Base-by-base conservation (phyloP, 1,140 invertebrate species). In the Hyles vespertilio region DNA sequence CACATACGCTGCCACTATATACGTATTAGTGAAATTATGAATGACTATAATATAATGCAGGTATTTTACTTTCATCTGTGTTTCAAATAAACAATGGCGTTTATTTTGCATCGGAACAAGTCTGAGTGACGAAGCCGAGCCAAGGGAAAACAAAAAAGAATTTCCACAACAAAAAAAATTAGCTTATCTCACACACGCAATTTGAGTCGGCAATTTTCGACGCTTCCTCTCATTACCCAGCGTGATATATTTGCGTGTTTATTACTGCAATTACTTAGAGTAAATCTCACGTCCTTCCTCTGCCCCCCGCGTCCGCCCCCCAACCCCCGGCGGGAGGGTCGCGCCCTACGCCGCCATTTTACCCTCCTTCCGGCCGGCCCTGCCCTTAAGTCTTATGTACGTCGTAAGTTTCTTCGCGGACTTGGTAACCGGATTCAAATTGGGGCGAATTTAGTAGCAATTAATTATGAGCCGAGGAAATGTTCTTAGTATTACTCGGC, bases 231-330 rank as follows among this genome's bases (percentile, higher is more conserved):
- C 84, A 87, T 89, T 89, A 87, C 86, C 77, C 77, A 75, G 63
- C 77, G 79, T 89, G 86, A 89, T 89, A 87, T 89, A 89, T 89
- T 86, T 87, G 82, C 87, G 80, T 87, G 84, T 89, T 89, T 90
- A 90, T 89, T 89, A 90, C 86, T 82, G 89, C 89, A 90, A 90
- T 90, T 90, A 90, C 89, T 90, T 90, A 90, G 83, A 89, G 85
- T 90, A 90, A 90, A 89, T 89, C 89, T 89, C 84, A 84, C 85
- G 81, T 89, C 86, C 89, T 89, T 89, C 85, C 87, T 87, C 75
- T 71, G 61, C 70, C 67, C 67, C 50, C 70, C 63, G 63, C 65
- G 34, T 12, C 34, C 48, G 10, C 47, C n/a, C 49, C 63, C 60
- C 63, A 60, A 69, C 62, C 61, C 59, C 36, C 66, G 67, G 71